phyloP scores from a whole-genome alignment of 2,113 vertebrate genomes.

The Calypte anna region DNA sequence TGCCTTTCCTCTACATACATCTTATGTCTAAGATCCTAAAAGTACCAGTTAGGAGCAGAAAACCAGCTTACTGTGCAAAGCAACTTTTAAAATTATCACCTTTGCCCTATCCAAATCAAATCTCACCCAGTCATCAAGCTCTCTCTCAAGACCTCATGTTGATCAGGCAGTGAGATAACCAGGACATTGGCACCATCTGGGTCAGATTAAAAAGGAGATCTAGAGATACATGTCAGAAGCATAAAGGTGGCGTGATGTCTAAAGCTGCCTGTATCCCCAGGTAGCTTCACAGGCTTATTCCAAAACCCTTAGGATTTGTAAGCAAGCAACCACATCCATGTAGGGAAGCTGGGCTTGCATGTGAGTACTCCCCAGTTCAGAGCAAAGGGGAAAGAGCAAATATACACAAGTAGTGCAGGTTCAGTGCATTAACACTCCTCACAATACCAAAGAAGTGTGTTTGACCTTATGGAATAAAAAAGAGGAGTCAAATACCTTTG shows the following conservation, averaged over 20 bases:
- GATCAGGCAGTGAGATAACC: slow-evolving; percentile 24
- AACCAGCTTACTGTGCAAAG: background rate
- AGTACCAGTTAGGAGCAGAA: background rate
- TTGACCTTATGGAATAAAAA: background rate
- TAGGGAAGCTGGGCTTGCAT: background rate
- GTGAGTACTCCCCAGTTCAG: background rate
- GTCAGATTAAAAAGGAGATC: slow-evolving; percentile 32
- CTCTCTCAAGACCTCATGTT: background rate
- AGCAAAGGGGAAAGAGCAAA: background rate
- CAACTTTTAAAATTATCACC: background rate
- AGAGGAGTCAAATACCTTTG: background rate
- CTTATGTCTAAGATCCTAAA: background rate
- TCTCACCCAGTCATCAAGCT: background rate
- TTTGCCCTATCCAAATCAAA: slow-evolving; percentile 41
- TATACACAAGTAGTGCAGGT: background rate
- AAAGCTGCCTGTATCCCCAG: background rate
- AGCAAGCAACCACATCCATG: background rate
- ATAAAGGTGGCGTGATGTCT: background rate
- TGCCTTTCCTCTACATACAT: background rate
- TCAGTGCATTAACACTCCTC: background rate
- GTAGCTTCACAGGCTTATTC: slow-evolving; percentile 11
- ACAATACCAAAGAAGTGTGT: background rate
- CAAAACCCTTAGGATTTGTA: slow-evolving; percentile 22
- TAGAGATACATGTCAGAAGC: background rate
- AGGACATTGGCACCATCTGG: slow-evolving; percentile 10